These are phyloP conservation scores for Allygus modestus DNA, from an alignment of 2,888 invertebrate species.

Conservation along the genomic window DNA sequence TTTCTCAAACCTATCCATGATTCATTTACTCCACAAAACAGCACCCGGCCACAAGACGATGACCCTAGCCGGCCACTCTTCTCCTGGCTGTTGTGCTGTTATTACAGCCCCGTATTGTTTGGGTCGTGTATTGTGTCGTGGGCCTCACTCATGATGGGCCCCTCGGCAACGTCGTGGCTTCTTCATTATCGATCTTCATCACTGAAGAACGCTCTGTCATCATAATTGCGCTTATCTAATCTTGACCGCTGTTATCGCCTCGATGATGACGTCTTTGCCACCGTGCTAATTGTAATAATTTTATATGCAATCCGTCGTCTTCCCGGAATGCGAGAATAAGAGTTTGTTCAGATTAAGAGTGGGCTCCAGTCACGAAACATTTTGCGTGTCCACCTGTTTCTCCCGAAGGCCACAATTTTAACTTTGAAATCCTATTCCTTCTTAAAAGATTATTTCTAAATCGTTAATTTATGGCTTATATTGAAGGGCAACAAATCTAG, in stretches of 20 bases:
- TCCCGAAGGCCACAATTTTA: too few species aligned
- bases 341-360: too few species aligned
- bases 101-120: background rate
- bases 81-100: background rate
- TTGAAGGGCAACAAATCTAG: too few species aligned
- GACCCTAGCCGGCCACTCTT: background rate
- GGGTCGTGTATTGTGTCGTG: background rate
- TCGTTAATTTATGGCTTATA: too few species aligned
- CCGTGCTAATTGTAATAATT: background rate
- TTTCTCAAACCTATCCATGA: too few species aligned
- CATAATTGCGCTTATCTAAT: slow-evolving; percentile 7
- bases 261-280: slow-evolving; percentile 10
- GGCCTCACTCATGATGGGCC: background rate
- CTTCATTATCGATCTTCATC: slow-evolving; percentile 23
- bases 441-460: too few species aligned
- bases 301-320: too few species aligned
- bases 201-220: slow-evolving; percentile 6
- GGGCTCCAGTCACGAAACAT: too few species aligned
- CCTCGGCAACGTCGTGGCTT: background rate
- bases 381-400: too few species aligned
- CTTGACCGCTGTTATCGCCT: background rate
- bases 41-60: background rate
- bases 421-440: too few species aligned
- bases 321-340: too few species aligned
- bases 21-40: too few species aligned